Evolutionary conservation across 2,888 invertebrate species (phyloP).

Genomic region (Chymomyza amoena): DNA sequence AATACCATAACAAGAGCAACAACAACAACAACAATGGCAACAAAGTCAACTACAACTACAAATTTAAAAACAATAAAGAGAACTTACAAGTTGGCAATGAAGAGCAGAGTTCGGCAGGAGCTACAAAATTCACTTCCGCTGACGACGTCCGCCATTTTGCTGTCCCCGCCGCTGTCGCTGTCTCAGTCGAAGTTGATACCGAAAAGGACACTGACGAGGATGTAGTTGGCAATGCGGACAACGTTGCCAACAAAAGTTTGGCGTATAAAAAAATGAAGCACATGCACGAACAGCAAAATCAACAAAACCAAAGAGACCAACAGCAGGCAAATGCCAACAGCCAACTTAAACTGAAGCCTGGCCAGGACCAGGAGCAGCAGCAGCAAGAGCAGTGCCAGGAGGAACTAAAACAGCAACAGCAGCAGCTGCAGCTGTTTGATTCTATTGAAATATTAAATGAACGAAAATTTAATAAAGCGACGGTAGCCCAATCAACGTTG

Average conservation of each 20-base stretch:
- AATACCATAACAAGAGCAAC: conserved; percentile 26
- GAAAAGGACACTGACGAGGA: conserved; percentile 22
- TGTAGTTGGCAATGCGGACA: conserved; percentile 33
- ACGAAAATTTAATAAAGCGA: conserved; percentile 73
- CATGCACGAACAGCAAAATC: conserved; percentile 54
- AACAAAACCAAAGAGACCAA: conserved; percentile 40
- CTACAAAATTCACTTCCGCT: conserved; percentile 45
- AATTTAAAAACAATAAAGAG: conserved; percentile 59
- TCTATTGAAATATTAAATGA: conserved; percentile 69
- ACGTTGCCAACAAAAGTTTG: conserved; percentile 55
- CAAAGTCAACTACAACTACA: conserved; percentile 50
- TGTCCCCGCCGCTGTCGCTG: conserved; percentile 2
- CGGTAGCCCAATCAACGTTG: conserved; percentile 33
- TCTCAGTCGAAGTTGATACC: conserved; percentile 13
- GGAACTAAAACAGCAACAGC: conserved; percentile 26
- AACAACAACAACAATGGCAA: conserved; percentile 24
- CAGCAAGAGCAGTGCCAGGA: conserved; percentile 17
- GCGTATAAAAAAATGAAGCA: conserved; percentile 60
- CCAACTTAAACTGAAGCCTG: conserved; percentile 30
- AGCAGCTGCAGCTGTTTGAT: conserved; percentile 53
- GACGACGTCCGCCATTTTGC: conserved; percentile 10
- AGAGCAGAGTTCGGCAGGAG: conserved; percentile 17
- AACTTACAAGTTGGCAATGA: conserved; percentile 40
- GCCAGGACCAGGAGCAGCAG: conserved; percentile 25
- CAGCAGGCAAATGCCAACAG: conserved; percentile 18